Base-by-base conservation (phyloP, 30 jellyfish, hydroid and myxozoan species). In the Aurelia sp. region DNA sequence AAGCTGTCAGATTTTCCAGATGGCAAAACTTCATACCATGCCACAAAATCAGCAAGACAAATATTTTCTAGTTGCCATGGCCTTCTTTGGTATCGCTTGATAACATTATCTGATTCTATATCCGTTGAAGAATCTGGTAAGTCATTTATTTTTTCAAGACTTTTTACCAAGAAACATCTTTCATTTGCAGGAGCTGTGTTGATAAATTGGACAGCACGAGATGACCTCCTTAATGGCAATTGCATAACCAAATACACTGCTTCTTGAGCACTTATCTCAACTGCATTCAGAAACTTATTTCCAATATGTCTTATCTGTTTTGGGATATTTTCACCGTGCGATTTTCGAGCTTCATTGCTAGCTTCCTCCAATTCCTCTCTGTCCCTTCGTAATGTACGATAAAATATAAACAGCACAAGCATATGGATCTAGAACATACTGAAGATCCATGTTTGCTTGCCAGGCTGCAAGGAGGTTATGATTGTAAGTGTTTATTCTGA, bases 261-360 rank as follows among this genome's bases (percentile, higher is more conserved):
- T 62, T 77, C 88, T 30, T 77, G 88, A 3, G 88, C 88, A 77
- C 88, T 77, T 20, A 77, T 63, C 19, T 77, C 88, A 13, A 63
- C 79, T 30, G 88, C 88, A 62, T 77, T 59, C 48, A 77, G 50
- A 21, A 77, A 77, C 4, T 77, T 77, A 40, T 77, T 77, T n/a
- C 88, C 88, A 57, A 77, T 77, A 23, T 59, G 80, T 77, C 88
- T 59, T 1, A 77, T 60, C 17, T 50, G 27, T 11, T 57, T 75
- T 19, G 6, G 27, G 4, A 75, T 75, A 20, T 33, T n/a, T 30
- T 72, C 35, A 35, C 20, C 53, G 10, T 0, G 10, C 7, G 78
- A 20, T 35, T 20, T 67, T 3, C 6, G 52, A 35, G 78, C 52
- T 3, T 72, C 71, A 23, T 37, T 19, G 21, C 10, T n/a, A 3